Base-by-base conservation (phyloP, 2,113 vertebrate genomes). In the Mohoua ochrocephala region DNA sequence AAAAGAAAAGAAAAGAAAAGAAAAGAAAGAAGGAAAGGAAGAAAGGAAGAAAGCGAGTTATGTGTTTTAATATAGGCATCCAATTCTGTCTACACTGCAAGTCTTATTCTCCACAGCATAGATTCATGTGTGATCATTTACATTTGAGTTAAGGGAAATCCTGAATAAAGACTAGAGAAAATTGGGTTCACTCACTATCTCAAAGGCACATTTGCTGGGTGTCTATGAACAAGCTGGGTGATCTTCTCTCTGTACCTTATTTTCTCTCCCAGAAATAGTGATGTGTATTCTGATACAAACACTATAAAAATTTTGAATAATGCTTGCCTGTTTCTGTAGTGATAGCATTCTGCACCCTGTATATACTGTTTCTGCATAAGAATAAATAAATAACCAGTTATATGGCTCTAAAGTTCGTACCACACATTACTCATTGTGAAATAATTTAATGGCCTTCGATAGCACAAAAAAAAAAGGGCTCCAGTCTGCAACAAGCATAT, bases 1-100 rank as follows among this genome's bases (percentile, higher is more conserved):
- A 7, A 4, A n/a, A n/a, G n/a, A 15, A 20, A 16, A 3, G 3
- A 31, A 31, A 28, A 2, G 28, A 11, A 6, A 5, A 7, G 12
- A 9, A 14, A 41, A 21, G 9, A 3, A 8, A 13, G 13, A 2
- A 4, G 5, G 14, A 5, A 37, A 14, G 3, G 3, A 16, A 54
- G 19, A 4, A 33, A 47, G 1, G 5, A 28, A 37, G 5, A 5
- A n/a, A 24, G 5, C 5, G 19, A 42, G 5, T 37, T 23, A 13
- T 9, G 4, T 50, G 7, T 39, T 94, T 93, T 83, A 59, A 42
- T 35, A 19, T 4, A 68, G 22, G 1, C 42, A 31, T 54, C 19
- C 9, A 64, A 7, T 60, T 75, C 10, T 56, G 10, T 56, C 11
- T 61, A 11, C 6, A 27, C 27, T 22, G 61, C 10, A 15, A 8